phyloP scores from a whole-genome alignment of 2,888 invertebrate genomes.

The Ochropleura leucogaster region DNA sequence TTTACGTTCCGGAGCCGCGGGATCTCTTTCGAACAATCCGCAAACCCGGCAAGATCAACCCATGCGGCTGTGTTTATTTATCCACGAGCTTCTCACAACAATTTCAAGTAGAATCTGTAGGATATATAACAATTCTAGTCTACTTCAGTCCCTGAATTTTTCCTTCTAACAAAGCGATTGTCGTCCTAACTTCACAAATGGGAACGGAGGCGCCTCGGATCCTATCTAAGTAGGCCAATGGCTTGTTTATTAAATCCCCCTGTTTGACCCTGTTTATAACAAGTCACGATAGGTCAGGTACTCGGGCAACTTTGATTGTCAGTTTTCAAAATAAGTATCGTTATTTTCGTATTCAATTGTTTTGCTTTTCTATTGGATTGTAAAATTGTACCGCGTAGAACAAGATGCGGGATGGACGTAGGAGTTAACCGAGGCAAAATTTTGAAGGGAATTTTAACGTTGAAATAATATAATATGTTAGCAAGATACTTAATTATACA shows the following conservation, averaged over 20 bases:
- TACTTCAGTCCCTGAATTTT: constrained; percentile 3
- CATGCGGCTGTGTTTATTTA: too few species aligned
- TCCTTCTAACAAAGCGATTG: constrained; percentile 43
- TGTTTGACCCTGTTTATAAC: constrained; percentile 70
- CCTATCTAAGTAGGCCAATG: constrained; percentile 77
- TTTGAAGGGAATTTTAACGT: too few species aligned
- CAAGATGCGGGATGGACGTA: too few species aligned
- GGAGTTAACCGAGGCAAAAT: too few species aligned
- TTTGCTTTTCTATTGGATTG: constrained; percentile 2
- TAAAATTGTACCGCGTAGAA: too few species aligned
- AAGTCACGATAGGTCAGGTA: constrained; percentile 62
- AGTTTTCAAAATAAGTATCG: constrained; percentile 37
- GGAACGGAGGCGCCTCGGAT: constrained; percentile 72
- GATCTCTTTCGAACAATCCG: too few species aligned
- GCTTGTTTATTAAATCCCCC: constrained; percentile 74
- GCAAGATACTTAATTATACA: too few species aligned
- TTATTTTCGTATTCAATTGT: constrained; percentile 8
- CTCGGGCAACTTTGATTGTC: constrained; percentile 30
- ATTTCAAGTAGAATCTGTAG: constrained; percentile 8
- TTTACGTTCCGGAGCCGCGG: too few species aligned
- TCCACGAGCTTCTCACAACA: not conserved
- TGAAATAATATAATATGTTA: too few species aligned
- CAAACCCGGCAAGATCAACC: too few species aligned
- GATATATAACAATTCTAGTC: not conserved
- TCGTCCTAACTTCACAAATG: constrained; percentile 60